Percentiles rank a stretch among this genome's conserved stretches.
phyloP scores from a whole-genome alignment of 2,888 invertebrate species.

The Sinodicranocentrus sp. region DNA sequence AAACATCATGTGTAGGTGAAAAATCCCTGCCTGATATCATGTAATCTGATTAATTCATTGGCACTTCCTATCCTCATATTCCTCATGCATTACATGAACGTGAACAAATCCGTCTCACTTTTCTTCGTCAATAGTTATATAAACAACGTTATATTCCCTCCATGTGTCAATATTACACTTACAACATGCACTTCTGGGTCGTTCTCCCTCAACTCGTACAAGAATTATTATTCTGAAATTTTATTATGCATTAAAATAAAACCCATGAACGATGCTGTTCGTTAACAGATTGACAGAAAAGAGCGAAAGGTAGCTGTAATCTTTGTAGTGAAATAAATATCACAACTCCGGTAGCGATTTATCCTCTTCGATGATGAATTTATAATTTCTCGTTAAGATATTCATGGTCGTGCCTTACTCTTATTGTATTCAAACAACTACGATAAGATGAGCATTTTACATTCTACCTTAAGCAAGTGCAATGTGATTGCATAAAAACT shows the following conservation, averaged over 20 bases:
- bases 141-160: not conserved
- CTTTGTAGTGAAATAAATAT: conserved; percentile 17
- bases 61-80: conserved; percentile 43
- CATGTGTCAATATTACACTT: not conserved
- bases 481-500: not conserved
- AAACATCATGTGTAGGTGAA: conserved; percentile 14
- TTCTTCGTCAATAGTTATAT: conserved; percentile 5
- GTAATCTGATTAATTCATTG: conserved; percentile 61
- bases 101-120: conserved; percentile 46
- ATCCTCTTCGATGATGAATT: conserved; percentile 29
- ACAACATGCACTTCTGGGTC: conserved; percentile 45
- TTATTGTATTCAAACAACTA: conserved; percentile 15
- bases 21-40: conserved; percentile 19
- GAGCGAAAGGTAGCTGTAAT: not conserved
- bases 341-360: conserved; percentile 22
- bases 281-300: not conserved
- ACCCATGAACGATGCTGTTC: not conserved
- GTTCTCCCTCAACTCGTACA: conserved; percentile 41
- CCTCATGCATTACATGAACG: conserved; percentile 8
- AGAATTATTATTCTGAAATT: conserved; percentile 40
- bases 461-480: conserved; percentile 22
- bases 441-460: not conserved
- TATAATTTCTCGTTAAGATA: conserved; percentile 41
- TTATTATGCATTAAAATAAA: not conserved
- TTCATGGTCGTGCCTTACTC: conserved; percentile 40